Evolutionary conservation across 2,797 vertebrate species (phyloP).

Genomic region (Okamejei kenojei): DNA sequence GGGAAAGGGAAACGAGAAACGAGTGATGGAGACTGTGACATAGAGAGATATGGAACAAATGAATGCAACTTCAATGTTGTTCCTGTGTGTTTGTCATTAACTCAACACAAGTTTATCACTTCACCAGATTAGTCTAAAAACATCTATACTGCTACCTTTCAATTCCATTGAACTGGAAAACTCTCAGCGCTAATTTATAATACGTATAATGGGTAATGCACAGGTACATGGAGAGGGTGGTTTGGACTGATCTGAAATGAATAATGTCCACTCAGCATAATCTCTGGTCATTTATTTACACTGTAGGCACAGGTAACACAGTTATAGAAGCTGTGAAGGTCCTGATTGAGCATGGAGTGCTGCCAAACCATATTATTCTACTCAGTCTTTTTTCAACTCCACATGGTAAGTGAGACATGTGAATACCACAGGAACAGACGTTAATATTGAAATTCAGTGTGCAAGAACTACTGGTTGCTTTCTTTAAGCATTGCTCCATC

Average conservation of each 20-base stretch:
- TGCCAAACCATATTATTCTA: conserved; percentile 84
- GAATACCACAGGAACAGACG: background rate
- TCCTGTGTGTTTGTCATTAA: background rate
- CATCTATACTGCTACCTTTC: background rate
- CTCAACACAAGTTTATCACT: background rate
- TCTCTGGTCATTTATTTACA: background rate
- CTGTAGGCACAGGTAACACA: conserved; percentile 85
- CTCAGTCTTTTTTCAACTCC: conserved; percentile 94
- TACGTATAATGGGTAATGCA: background rate
- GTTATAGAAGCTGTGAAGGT: conserved; percentile 91
- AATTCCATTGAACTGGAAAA: background rate
- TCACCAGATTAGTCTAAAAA: background rate
- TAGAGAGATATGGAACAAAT: no score
- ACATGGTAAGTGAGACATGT: conserved; percentile 65
- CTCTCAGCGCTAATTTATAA: background rate
- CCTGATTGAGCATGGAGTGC: conserved; percentile 84
- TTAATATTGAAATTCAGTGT: background rate
- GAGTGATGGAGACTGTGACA: no score
- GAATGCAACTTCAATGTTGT: background rate
- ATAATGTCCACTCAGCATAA: background rate
- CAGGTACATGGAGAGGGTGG: background rate
- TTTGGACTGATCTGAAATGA: background rate
- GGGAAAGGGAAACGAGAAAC: no score
- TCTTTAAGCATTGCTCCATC: background rate
- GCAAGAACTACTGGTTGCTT: background rate